Base-by-base conservation (phyloP, 2,797 vertebrate species). In the Dendrocincla fuliginosa region DNA sequence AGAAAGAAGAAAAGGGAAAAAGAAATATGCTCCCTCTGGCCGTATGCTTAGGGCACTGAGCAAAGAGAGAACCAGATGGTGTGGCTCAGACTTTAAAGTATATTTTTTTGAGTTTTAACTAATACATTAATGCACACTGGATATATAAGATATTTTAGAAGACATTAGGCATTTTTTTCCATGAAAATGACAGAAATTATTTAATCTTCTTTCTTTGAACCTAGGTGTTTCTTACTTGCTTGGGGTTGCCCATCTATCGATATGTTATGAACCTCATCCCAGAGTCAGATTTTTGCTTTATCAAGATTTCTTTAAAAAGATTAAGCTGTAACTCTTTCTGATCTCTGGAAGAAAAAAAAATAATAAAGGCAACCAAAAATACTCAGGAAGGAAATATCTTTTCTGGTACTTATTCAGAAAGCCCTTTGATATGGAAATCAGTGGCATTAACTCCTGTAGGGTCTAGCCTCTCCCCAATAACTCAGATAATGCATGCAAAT, bases 401-500 rank as follows among this genome's bases (percentile, higher is more conserved):
- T 68, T 80, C 59, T 46, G 47, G 18, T 88, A 63, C 56, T 93
- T 89, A 61, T 39, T 94, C 67, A 65, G 61, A 84, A 80, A 91
- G 22, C 14, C 24, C 64, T 97, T 95, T 96, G 93, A 95, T 93
- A 88, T 90, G 92, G 68, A 93, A 96, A 96, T 95, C 57, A 33
- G 53, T 80, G 55, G 50, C 1, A 1, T 37, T 87, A 71, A 67
- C 68, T 92, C 74, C 46, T 50, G 16, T 17, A 91, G 42, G 77
- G 75, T 89, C 30, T 33, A 78, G 55, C 23, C 7, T 90, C 28
- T 87, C 39, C 63, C 35, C 5, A 5, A 37, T 86, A 86, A 33
- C 69, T 88, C 47, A 33, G 70, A 75, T 67, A 87, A 78, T 9
- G 6, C 13, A 6, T 50, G 56, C 41, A 73, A 87, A 89, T 44